Evolutionary conservation across 1,140 invertebrate genomes (phyloP), one percentile per base, ranked within the genome.

Genomic region (Drosophila chauvacae): DNA sequence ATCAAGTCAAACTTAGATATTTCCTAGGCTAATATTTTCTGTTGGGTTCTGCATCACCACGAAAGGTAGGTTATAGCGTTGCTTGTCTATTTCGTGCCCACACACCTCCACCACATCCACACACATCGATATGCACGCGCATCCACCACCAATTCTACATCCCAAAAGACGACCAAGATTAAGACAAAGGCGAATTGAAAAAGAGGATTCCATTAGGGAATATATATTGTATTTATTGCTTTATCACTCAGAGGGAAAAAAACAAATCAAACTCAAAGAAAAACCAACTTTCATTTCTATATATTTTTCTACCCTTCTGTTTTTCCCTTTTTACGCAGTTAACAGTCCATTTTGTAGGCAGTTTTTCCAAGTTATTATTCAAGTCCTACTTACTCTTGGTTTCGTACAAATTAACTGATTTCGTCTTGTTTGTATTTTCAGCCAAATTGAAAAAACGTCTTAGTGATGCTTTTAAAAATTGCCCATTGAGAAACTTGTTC

Each of bases 401-500:
- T 55, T 16, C 30, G 63, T 78, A 28, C 71, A 60, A 51, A 53
- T 51, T 81, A 76, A 90, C 75, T 90, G 70, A 90, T 85, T 85
- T 62, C 23, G 65, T 65, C 62, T 81, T 81, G 56, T 91, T 86
- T 91, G 59, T 92, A 91, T 50, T 92, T 92, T 72, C 91, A 92
- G 91, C 91, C 58, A 92, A 92, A 83, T 92, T 92, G 64, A 92
- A 91, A 91, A 92, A 91, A 90, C 91, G 91, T 57, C 91, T 92
- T 63, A 92, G 91, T 86, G 91, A 90, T 81, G 91, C 91, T 77
- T 92, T 92, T 69, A 92, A 91, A 81, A 91, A 84, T 91, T 91
- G 87, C 57, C 87, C 91, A 75, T 76, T 92, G 68, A 91, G 85
- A 91, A 92, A 92, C 74, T 79, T 92, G 57, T 92, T 92, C 76